Evolutionary conservation across 2,888 invertebrate genomes (phyloP).

Genomic region (Lymantria dispar): DNA sequence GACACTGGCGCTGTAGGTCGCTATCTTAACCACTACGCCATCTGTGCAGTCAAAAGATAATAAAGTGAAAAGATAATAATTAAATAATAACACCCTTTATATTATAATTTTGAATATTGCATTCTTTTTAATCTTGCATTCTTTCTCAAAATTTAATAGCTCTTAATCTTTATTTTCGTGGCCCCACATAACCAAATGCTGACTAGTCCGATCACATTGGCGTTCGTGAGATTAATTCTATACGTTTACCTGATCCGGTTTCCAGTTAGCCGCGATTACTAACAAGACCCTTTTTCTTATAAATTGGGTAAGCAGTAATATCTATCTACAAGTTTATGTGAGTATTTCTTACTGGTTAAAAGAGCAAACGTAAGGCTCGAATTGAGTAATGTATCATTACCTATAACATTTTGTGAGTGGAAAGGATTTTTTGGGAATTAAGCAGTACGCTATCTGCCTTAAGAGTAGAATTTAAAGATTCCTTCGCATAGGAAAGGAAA

Average conservation of each 20-base stretch:
- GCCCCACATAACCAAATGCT: constrained; percentile 53
- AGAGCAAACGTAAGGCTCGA: background rate
- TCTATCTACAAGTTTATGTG: constrained; percentile 11
- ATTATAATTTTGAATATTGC: too few species aligned
- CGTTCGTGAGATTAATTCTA: constrained; percentile 74
- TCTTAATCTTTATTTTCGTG: constrained; percentile 19
- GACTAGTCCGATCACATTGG: constrained; percentile 64
- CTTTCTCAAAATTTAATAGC: too few species aligned
- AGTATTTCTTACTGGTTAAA: background rate
- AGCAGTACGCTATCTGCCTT: too few species aligned
- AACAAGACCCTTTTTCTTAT: constrained; percentile 48
- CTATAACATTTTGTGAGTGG: constrained; percentile 1
- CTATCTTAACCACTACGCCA: too few species aligned
- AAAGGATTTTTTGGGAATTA: too few species aligned
- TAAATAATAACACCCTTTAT: too few species aligned
- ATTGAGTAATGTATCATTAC: constrained; percentile 1
- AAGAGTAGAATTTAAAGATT: too few species aligned
- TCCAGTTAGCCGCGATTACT: constrained; percentile 57
- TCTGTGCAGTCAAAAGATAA: too few species aligned
- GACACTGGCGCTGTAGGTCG: too few species aligned
- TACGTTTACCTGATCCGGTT: constrained; percentile 73
- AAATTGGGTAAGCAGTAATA: constrained; percentile 37
- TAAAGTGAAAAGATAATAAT: too few species aligned
- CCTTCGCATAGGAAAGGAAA: too few species aligned
- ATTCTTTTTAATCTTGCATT: too few species aligned